These are phyloP conservation scores for Porphyrio hochstetteri DNA, from an alignment of 2,113 vertebrate genomes.

Conservation along the genomic window DNA sequence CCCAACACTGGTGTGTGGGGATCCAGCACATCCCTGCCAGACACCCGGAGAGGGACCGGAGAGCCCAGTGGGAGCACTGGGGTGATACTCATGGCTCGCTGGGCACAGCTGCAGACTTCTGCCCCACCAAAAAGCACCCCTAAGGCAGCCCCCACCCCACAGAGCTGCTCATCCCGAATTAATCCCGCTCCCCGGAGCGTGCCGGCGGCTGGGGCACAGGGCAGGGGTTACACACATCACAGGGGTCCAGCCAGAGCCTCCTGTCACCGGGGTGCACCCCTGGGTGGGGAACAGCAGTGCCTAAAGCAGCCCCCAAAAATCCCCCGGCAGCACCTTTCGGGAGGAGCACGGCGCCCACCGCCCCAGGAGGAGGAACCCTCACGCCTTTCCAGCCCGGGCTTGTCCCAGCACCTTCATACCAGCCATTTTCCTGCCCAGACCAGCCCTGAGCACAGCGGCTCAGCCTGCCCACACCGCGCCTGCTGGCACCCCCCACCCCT, in stretches of 20 bases:
- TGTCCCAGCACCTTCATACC: conserved; percentile 56
- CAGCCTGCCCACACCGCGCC: rapidly evolving
- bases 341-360: not conserved
- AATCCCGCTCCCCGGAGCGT: not conserved
- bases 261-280: rapidly evolving
- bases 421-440: conserved; percentile 25
- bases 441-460: not conserved
- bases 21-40: not conserved
- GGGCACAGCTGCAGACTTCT: not conserved
- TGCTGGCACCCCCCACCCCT: rapidly evolving
- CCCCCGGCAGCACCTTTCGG: rapidly evolving
- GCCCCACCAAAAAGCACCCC: not conserved
- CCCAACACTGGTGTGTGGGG: too few species aligned
- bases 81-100: not conserved
- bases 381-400: conserved; percentile 38
- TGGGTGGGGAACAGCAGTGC: rapidly evolving
- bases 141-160: not conserved
- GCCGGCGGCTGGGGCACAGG: not conserved
- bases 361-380: not conserved
- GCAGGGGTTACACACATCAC: not conserved
- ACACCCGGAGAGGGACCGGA: not conserved
- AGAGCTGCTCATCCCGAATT: not conserved
- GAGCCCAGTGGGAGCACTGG: rapidly evolving
- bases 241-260: not conserved
- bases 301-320: not conserved